Evolutionary conservation across 1,140 invertebrate species (phyloP).

Genomic region (Brachionus rotundiformis): DNA sequence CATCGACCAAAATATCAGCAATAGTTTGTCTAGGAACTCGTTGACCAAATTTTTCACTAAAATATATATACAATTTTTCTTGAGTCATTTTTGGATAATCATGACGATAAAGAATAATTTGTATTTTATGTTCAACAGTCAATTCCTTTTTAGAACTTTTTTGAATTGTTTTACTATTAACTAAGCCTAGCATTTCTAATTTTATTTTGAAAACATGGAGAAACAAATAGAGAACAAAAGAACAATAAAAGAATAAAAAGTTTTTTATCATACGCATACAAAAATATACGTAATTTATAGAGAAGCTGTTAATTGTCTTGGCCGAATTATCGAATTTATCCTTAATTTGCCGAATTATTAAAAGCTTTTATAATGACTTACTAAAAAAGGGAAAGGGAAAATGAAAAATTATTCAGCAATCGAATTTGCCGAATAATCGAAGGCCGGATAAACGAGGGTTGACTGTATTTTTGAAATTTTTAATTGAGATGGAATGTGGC

Average conservation of each 20-base stretch:
- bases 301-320: neutral
- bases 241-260: no score
- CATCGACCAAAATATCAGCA: conserved; percentile 1
- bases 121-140: no score
- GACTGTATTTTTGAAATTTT: neutral
- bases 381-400: neutral
- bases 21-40: neutral
- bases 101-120: no score
- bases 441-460: no score
- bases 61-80: neutral
- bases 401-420: neutral
- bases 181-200: no score
- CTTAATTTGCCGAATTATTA: no score
- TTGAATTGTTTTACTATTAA: no score
- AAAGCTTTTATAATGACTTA: no score
- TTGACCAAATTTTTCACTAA: neutral
- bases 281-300: neutral
- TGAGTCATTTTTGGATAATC: neutral
- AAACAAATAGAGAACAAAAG: no score
- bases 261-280: no score
- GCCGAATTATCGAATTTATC: neutral
- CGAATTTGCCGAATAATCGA: no score
- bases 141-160: no score
- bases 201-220: neutral
- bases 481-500: neutral